Base-by-base conservation (phyloP, 2,888 invertebrate species). In the Luffia ferchaultella region DNA sequence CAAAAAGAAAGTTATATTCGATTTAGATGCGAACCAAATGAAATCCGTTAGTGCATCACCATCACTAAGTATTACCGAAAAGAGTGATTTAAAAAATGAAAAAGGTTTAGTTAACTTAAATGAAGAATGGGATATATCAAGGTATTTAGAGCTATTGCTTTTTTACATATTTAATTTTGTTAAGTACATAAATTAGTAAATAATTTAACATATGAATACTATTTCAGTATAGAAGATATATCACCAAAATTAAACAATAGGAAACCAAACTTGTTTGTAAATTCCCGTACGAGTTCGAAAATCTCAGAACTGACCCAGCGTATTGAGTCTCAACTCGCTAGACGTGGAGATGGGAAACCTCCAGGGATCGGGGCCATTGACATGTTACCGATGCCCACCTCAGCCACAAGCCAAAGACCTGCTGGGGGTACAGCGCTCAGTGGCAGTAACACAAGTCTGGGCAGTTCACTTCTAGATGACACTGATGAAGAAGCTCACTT, bases 1-100 rank as follows among this genome's bases (percentile, higher is more conserved):
- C 18, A 89, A 89, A 59, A 89, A 89, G 64, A 88, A 87, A 69
- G 89, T 89, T 5, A 60, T 88, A 45, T 89, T 89, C 59, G 87
- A 89, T 70, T 77, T 89, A 67, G 85, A 87, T 58, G 79, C 85
- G 2, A 80, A 84, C 59, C 82, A 85, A 68, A 83, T 80, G 75
- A 84, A 84, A 60, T 84, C 83, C 1, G 65, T 83, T 1, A 85
- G 85, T 59, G 79, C 80, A 45, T 82, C 82, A n/a, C 79, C 83
- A n/a, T 83, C 84, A 42, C 79, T 80, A 62, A 83, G 82, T 52
- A 61, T 70, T 20, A 78, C 79, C 44, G 83, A 79, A 53, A 79
- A 73, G 62, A 76, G 67, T 58, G 72, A 72, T 51, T 67, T 57
- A 7, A 71, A 73, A 54, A 73, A 77, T 57, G 73, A 76, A 54